A percentile compares a stretch with the other conserved stretches of the same genome.
Conservation (phyloP, 2,113 vertebrate species). For the Vulpes lagopus region DNA sequence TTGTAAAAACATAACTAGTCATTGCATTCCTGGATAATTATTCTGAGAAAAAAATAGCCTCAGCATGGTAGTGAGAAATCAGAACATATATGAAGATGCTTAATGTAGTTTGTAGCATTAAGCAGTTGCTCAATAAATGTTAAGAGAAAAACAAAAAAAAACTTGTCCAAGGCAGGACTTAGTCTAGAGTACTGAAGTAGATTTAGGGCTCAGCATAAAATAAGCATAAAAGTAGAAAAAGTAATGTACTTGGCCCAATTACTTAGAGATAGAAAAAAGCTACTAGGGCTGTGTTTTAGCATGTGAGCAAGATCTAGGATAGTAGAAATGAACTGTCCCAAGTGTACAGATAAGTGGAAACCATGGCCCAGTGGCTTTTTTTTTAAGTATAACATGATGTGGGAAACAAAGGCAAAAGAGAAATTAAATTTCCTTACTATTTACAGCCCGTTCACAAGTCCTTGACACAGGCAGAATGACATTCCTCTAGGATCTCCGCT, state of each 20-base stretch:
- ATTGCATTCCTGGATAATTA: not conserved
- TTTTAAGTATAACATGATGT: not conserved
- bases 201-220: not conserved
- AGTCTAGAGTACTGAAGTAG: not conserved
- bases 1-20: not conserved
- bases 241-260: not conserved
- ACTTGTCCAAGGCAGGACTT: not conserved
- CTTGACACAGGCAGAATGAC: too few relatives aligned
- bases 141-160: not conserved
- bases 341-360: not conserved
- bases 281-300: not conserved
- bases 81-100: not conserved
- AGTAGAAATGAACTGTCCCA: not conserved
- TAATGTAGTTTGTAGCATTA: not conserved
- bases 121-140: not conserved
- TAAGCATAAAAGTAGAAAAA: slow-evolving; percentile 24
- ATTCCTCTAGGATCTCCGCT: too few relatives aligned
- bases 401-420: not conserved
- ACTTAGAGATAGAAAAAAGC: not conserved
- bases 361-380: not conserved
- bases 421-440: not conserved
- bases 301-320: not conserved
- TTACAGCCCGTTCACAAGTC: too few relatives aligned
- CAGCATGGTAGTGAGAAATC: not conserved
- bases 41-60: not conserved